Percentiles rank a stretch among this genome's conserved stretches.
phyloP scores from a whole-genome alignment of 2,797 vertebrate species.

The Rachycentron canadum region DNA sequence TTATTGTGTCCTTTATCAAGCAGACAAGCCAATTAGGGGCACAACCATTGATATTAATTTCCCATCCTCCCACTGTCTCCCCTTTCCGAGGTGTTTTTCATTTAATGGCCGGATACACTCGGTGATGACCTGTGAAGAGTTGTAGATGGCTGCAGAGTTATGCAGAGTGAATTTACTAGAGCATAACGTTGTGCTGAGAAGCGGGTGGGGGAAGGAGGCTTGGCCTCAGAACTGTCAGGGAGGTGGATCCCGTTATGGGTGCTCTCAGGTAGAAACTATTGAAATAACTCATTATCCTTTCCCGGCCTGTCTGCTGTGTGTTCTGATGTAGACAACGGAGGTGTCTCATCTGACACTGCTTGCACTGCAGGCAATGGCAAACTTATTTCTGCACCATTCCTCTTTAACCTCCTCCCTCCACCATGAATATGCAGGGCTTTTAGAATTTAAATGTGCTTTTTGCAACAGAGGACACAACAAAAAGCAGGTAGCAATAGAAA shows the following conservation, averaged over 20 bases:
- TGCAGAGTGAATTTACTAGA: constrained; percentile 72
- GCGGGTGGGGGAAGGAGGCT: constrained; percentile 28
- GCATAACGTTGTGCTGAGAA: constrained; percentile 48
- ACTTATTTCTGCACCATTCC: constrained; percentile 29
- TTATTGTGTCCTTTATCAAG: constrained; percentile 80
- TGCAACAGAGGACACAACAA: neutral
- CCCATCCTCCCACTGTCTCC: constrained; percentile 41
- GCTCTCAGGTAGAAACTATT: constrained; percentile 71
- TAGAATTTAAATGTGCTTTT: constrained; percentile 8
- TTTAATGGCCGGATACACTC: constrained; percentile 72
- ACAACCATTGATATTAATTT: constrained; percentile 80
- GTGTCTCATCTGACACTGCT: constrained; percentile 37
- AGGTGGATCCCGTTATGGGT: constrained; percentile 58
- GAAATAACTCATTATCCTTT: constrained; percentile 75
- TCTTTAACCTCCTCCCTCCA: constrained; percentile 26
- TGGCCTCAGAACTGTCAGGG: constrained; percentile 54
- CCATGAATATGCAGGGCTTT: constrained; percentile 12
- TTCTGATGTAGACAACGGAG: constrained; percentile 55
- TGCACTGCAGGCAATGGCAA: constrained; percentile 42
- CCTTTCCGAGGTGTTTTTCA: constrained; percentile 68
- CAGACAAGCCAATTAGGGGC: constrained; percentile 80
- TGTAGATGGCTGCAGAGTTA: constrained; percentile 59
- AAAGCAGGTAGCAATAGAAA: neutral
- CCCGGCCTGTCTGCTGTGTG: constrained; percentile 34
- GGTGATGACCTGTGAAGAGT: constrained; percentile 75